Base-by-base conservation (phyloP, 2,113 vertebrate genomes). In the Hymenochirus boettgeri region DNA sequence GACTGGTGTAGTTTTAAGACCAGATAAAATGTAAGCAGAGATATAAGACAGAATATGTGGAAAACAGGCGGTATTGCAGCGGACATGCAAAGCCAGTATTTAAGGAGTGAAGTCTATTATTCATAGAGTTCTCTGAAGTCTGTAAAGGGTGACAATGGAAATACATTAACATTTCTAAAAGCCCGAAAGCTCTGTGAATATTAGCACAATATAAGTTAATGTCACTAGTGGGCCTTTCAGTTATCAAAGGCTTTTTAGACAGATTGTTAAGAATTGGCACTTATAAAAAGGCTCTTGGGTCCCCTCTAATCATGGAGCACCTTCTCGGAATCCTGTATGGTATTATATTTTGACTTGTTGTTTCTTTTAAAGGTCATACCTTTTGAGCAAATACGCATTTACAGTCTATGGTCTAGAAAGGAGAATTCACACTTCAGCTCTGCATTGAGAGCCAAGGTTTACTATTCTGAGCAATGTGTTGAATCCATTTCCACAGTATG, bases 401-500 rank as follows among this genome's bases (percentile, higher is more conserved):
- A 66, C 55, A 66, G 55, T 15, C 11, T 51, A 25, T 58, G 64
- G 55, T 27, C 37, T 29, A 66, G 55, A 58, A 50, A 66, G 47
- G 64, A 51, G 46, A 66, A 48, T 66, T 66, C 64, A 51, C 54
- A 66, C 22, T 66, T 46, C 46, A 58, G 46, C 64, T 51, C 45
- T 26, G 55, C 55, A 58, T 42, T 66, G 45, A 58, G 46, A 51
- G 19, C 45, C 8, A 22, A 39, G 33, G n/a, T 23, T 39, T 22
- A 39, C 42, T 21, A 35, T 48, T 24, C 42, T 50, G 55, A 66
- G 53, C 45, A 52, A 58, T 58, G 55, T 66, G 64, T 58, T 55
- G 58, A 66, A 66, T 66, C 37, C 27, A 66, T 66, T 66, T 66
- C 52, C 64, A 66, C 64, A 58, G 64, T 31, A 17, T 21, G 52